These are phyloP conservation scores for Peromyscus nudipes DNA, from an alignment of 2,797 vertebrate species.

Conservation along the genomic window DNA sequence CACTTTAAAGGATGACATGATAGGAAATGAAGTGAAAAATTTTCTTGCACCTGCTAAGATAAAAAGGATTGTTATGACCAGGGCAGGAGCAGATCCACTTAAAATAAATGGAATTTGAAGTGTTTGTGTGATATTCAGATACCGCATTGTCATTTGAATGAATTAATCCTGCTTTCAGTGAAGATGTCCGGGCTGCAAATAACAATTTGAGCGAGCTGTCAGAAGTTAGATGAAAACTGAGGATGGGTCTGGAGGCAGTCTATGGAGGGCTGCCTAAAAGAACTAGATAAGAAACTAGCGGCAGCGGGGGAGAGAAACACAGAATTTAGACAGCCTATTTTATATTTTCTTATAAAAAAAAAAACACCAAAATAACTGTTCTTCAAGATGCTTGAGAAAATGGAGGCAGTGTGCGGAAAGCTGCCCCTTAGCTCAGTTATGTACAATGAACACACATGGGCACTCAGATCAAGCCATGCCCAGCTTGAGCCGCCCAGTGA, in stretches of 20 bases:
- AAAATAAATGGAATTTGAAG: slow-evolving; percentile 53
- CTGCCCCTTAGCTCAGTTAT: slow-evolving; percentile 9
- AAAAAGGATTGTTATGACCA: slow-evolving; percentile 34
- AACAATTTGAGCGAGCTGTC: slow-evolving; percentile 13
- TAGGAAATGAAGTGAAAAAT: neutral
- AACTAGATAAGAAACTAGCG: neutral
- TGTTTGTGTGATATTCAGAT: slow-evolving; percentile 1
- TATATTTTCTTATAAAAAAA: neutral
- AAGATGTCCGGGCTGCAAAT: neutral
- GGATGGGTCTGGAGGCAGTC: neutral
- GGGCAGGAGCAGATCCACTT: neutral
- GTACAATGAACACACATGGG: neutral
- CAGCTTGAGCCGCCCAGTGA: neutral
- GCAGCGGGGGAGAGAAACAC: neutral
- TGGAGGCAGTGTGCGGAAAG: slow-evolving; percentile 26
- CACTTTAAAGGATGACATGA: neutral
- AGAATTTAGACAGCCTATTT: neutral
- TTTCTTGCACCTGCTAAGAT: slow-evolving; percentile 41
- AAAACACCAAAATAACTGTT: neutral
- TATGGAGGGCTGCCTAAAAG: neutral
- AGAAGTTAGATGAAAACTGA: slow-evolving; percentile 1
- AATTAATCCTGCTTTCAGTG: slow-evolving; percentile 1
- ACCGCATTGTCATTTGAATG: slow-evolving; percentile 24
- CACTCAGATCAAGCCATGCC: slow-evolving; percentile 15
- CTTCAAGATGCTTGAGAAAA: slow-evolving; percentile 49